phyloP scores from a whole-genome alignment of 2,797 vertebrate species.

The Holocentrus rufus region DNA sequence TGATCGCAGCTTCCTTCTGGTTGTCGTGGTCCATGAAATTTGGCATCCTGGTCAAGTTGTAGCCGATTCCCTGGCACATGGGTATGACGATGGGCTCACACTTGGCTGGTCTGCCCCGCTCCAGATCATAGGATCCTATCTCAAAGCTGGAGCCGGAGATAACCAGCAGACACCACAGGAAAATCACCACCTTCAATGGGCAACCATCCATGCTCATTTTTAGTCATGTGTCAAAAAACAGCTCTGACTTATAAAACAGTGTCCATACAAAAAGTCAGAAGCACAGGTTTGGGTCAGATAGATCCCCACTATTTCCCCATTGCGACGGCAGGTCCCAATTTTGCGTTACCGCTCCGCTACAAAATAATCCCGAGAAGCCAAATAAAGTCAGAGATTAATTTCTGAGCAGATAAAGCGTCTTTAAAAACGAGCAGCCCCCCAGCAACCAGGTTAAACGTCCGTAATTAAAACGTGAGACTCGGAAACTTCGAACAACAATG shows the following conservation, averaged over 20 bases:
- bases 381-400: neutral
- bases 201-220: constrained; percentile 81
- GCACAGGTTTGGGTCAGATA: constrained; percentile 32
- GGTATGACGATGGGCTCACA: constrained; percentile 95
- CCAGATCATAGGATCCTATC: constrained; percentile 89
- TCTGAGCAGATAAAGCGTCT: constrained; percentile 1
- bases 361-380: constrained; percentile 8
- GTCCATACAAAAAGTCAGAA: constrained; percentile 31
- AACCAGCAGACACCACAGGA: constrained; percentile 85
- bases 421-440: constrained; percentile 43
- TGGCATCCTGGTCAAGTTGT: constrained; percentile 98
- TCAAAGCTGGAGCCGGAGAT: constrained; percentile 84
- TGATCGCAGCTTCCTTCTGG: constrained; percentile 94
- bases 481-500: constrained; percentile 64
- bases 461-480: constrained; percentile 49
- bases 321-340: constrained; percentile 43
- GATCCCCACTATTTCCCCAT: constrained; percentile 70
- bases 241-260: constrained; percentile 21
- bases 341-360: constrained; percentile 38
- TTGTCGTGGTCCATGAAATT: constrained; percentile 97
- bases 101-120: constrained; percentile 88
- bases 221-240: constrained; percentile 29
- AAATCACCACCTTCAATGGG: constrained; percentile 79
- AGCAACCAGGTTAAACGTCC: constrained; percentile 37
- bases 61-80: constrained; percentile 97